Evolutionary conservation across 2,113 vertebrate species (phyloP).

Genomic region (Noctilio leporinus): DNA sequence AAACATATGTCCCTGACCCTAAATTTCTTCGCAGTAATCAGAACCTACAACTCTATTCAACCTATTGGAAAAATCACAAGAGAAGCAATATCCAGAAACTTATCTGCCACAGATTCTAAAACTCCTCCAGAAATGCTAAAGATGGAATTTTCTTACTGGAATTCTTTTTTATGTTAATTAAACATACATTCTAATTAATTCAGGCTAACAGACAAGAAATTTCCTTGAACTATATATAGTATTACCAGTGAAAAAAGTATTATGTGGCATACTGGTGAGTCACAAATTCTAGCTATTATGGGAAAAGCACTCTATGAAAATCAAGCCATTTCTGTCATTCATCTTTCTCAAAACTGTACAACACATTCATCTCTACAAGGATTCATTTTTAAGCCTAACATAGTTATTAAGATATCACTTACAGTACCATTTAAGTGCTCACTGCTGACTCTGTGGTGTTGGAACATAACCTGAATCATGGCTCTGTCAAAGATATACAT

Average conservation of each 20-base stretch:
- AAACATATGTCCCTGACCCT: background rate
- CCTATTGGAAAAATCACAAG: background rate
- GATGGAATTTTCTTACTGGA: background rate
- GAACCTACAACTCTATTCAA: background rate
- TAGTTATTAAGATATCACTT: conserved; percentile 63
- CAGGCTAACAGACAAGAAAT: background rate
- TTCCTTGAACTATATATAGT: background rate
- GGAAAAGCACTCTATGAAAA: conserved; percentile 49
- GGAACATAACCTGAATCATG: conserved; percentile 56
- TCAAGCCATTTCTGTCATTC: conserved; percentile 55
- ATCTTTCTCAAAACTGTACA: conserved; percentile 63
- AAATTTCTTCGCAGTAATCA: background rate
- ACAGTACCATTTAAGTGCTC: conserved; percentile 51
- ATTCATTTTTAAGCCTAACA: conserved; percentile 62
- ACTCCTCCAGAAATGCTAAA: background rate
- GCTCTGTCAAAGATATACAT: conserved; percentile 2
- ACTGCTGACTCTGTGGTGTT: conserved; percentile 36
- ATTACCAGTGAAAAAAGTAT: background rate
- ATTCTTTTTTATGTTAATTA: background rate
- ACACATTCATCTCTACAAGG: conserved; percentile 50
- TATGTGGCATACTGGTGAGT: background rate
- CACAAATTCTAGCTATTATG: conserved; percentile 31
- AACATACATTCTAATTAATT: background rate
- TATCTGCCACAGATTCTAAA: background rate
- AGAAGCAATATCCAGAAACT: background rate